Conservation (phyloP, 1,140 invertebrate genomes). For the Drosophila nigrodunni region DNA sequence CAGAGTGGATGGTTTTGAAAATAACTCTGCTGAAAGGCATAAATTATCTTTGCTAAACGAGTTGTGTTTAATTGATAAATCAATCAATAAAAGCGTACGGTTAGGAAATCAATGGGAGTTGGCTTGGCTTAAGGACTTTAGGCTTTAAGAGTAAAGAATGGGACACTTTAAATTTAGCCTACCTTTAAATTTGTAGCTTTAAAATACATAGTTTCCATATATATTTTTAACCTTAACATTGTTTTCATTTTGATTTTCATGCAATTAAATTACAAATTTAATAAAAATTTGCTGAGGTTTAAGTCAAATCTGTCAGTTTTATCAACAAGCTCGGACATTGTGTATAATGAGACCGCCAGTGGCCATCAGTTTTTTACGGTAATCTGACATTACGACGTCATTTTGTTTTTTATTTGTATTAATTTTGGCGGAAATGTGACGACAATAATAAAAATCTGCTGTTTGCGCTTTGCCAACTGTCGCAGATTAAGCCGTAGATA, state of each 20-base stretch:
- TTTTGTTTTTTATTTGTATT: constrained; percentile 30
- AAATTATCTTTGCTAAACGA: neutral
- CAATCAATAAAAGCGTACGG: too few species aligned
- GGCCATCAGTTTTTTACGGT: constrained; percentile 19
- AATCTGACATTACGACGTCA: constrained; percentile 39
- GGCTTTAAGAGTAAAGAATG: too few species aligned
- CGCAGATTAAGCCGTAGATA: constrained; percentile 14
- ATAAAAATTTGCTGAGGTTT: constrained; percentile 4
- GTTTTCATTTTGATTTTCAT: too few species aligned
- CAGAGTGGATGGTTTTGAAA: too few species aligned
- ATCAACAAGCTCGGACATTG: constrained; percentile 1
- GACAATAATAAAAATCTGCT: constrained; percentile 28
- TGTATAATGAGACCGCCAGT: neutral
- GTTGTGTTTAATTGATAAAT: neutral
- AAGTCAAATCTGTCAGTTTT: constrained; percentile 9
- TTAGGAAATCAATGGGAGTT: too few species aligned
- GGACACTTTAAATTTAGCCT: neutral
- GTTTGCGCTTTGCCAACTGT: constrained; percentile 2
- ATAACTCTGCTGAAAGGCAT: too few species aligned
- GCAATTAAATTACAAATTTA: neutral
- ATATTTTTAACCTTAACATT: too few species aligned
- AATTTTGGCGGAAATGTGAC: constrained; percentile 26
- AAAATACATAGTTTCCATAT: too few species aligned
- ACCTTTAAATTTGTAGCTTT: too few species aligned
- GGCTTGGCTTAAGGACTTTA: too few species aligned